Evolutionary conservation across 2,113 vertebrate genomes (phyloP), one percentile per base, ranked within the genome.

Genomic region (Cynoglossus semilaevis): DNA sequence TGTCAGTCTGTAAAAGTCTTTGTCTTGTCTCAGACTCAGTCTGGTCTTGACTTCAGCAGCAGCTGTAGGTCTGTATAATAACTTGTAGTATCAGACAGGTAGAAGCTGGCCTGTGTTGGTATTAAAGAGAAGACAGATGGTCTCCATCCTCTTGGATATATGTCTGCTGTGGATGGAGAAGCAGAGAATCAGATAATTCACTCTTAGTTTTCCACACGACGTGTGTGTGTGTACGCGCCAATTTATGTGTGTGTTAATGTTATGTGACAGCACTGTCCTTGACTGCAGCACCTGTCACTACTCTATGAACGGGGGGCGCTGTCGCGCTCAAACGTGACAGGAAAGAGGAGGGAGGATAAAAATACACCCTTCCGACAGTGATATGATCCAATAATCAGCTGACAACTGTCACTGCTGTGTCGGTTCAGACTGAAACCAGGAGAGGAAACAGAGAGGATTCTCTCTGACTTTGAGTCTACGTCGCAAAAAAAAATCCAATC

Each of bases 111-210:
- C 29, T 49, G 46, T 49, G 63, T 48, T 57, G 54, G 38, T 55
- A 68, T 34, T 63, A 74, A 70, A 58, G 67, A 49, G 41, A 84
- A 92, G 92, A 92, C 91, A 87, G 89, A 88, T 86, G 89, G 67
- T 50, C 55, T 54, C 77, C 81, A 77, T 82, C 63, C 71, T 76
- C 58, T 74, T 76, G 76, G 74, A 84, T 88, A 85, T 87, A 87
- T 85, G 84, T 86, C 85, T 79, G 65, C 73, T 80, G 22, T 67
- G 74, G 45, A 79, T 68, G 67, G 57, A 74, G 76, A 79, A 84
- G 83, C 81, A 80, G 54, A 74, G 75, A 79, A 84, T 84, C 81
- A 79, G 68, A 82, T 87, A 84, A 29, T 29, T 29, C 22, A 29
- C 22, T 83, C 84, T 85, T 80, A 84, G 67, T 58, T 58, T 37